Conservation (phyloP, 2,888 invertebrate genomes). For the Pristionchus maxplancki region DNA sequence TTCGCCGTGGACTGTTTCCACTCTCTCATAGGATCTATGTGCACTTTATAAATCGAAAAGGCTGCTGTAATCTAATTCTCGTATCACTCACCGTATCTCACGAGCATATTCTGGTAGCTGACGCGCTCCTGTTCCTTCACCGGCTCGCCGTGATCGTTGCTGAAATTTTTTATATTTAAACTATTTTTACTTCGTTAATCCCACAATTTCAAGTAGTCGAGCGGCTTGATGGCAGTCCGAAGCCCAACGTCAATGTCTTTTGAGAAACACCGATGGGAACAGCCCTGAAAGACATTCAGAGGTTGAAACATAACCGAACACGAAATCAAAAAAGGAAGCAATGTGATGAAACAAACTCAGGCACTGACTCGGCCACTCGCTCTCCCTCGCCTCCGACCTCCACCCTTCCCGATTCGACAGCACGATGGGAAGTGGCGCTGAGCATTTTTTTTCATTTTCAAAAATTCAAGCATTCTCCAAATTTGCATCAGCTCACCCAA, state of each 20-base stretch:
- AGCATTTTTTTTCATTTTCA: no score
- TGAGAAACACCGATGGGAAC: no score
- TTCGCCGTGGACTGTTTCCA: no score
- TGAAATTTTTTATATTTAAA: not conserved
- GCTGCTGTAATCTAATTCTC: not conserved
- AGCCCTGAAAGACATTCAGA: no score
- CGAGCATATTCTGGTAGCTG: constrained; percentile 40
- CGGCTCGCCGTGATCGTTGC: not conserved
- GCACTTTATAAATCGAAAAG: not conserved
- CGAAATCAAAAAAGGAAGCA: no score
- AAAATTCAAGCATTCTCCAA: no score
- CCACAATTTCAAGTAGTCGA: not conserved
- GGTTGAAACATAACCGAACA: no score
- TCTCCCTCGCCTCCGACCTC: not conserved
- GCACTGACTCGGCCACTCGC: not conserved
- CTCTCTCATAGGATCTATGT: no score
- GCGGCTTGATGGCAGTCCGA: not conserved
- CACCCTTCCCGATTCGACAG: not conserved
- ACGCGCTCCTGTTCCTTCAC: not conserved
- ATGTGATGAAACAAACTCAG: not conserved
- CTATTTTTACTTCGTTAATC: no score
- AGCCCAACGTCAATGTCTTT: not conserved
- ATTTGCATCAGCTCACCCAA: no score
- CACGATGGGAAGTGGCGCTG: not conserved
- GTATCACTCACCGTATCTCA: not conserved